These are phyloP conservation scores for Gopherus evgoodei DNA, from an alignment of 2,113 vertebrate species.

Conservation along the genomic window DNA sequence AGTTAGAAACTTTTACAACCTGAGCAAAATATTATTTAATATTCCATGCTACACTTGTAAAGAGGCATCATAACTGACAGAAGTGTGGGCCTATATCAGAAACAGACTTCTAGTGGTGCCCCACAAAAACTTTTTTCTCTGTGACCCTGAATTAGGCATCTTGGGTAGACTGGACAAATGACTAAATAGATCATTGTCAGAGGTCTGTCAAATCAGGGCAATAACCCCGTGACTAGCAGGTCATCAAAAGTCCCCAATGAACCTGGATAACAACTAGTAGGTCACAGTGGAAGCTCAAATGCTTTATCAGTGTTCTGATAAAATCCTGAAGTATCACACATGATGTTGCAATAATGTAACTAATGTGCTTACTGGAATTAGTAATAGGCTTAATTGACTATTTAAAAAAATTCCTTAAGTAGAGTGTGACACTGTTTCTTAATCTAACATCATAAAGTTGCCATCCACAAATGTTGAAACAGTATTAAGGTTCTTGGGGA, in stretches of 20 bases:
- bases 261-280: neutral
- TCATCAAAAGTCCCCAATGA: neutral
- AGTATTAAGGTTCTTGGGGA: neutral
- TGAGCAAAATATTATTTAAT: fast-evolving
- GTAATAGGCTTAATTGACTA: neutral
- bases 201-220: neutral
- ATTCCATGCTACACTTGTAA: neutral
- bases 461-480: constrained; percentile 51
- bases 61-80: neutral
- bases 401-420: neutral
- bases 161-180: neutral
- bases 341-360: constrained; percentile 7
- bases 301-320: neutral
- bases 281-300: neutral
- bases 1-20: neutral
- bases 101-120: neutral
- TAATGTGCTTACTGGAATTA: constrained; percentile 28
- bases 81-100: neutral
- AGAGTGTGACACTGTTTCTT: neutral
- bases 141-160: neutral
- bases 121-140: neutral
- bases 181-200: constrained; percentile 17
- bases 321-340: neutral
- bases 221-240: neutral
- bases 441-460: constrained; percentile 37